Conservation (phyloP, 2,797 vertebrate species). For the Synanceia verrucosa region DNA sequence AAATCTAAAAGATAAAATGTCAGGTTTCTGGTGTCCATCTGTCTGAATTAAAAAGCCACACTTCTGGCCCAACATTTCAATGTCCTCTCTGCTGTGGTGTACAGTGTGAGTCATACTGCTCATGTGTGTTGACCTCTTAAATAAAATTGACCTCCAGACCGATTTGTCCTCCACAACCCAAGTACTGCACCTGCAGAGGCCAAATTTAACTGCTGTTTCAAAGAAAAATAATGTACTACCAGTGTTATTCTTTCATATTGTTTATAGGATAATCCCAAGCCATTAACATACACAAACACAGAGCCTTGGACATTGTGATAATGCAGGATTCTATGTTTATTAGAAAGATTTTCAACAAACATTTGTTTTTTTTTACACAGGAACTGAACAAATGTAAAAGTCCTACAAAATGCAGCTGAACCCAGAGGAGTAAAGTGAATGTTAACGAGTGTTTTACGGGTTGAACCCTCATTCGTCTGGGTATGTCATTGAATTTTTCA, state of each 20-base stretch:
- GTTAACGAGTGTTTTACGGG: conserved; percentile 20
- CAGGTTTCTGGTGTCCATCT: neutral
- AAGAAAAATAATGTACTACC: neutral
- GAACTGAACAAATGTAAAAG: conserved; percentile 69
- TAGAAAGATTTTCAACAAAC: conserved; percentile 78
- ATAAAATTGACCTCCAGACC: neutral
- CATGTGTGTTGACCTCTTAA: neutral
- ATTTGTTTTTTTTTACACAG: conserved; percentile 69
- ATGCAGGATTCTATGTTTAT: conserved; percentile 86
- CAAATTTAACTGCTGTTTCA: neutral
- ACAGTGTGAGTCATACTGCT: conserved; percentile 9
- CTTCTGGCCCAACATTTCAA: neutral
- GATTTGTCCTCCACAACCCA: neutral
- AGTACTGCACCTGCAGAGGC: neutral
- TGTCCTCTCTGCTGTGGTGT: neutral
- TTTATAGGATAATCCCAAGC: neutral
- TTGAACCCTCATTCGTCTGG: neutral
- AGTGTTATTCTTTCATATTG: neutral
- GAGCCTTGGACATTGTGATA: conserved; percentile 35
- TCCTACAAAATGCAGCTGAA: conserved; percentile 65
- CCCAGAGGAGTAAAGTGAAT: conserved; percentile 27
- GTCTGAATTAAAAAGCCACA: neutral
- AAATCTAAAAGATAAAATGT: neutral
- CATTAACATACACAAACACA: conserved; percentile 6
- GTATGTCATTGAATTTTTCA: conserved; percentile 6